Conservation (phyloP, 1,140 invertebrate species). For the Acromyrmex echinatior region DNA sequence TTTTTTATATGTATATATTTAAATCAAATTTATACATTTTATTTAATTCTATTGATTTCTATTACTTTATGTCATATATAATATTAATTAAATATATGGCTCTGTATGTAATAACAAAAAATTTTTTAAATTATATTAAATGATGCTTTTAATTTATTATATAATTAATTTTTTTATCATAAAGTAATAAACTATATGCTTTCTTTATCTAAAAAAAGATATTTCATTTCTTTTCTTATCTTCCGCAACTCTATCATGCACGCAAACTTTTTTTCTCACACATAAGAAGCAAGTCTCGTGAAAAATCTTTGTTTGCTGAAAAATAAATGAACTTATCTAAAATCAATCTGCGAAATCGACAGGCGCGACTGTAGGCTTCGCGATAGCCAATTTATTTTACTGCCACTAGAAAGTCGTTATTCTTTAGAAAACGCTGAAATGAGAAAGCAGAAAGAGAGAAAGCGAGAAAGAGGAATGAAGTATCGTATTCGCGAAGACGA, state of each 20-base stretch:
- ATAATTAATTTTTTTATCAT: not conserved
- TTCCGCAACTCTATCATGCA: not conserved
- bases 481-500: conserved; percentile 4
- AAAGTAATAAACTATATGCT: not conserved
- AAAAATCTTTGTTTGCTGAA: conserved; percentile 2
- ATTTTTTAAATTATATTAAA: not conserved
- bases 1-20: not conserved
- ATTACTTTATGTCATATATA: not conserved
- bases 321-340: conserved; percentile 41
- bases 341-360: conserved; percentile 64
- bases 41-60: not conserved
- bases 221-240: not conserved
- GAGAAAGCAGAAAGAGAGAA: not conserved
- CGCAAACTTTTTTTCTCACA: not conserved
- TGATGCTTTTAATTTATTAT: not conserved
- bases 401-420: conserved; percentile 68
- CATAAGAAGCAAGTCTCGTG: not conserved
- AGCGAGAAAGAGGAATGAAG: not conserved
- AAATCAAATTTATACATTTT: not conserved
- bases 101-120: not conserved
- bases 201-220: not conserved
- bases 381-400: conserved; percentile 70
- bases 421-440: conserved; percentile 59
- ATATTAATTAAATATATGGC: not conserved
- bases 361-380: conserved; percentile 53